These are phyloP conservation scores for Zophobas morio DNA, from an alignment of 1,140 invertebrate species.

Conservation along the genomic window DNA sequence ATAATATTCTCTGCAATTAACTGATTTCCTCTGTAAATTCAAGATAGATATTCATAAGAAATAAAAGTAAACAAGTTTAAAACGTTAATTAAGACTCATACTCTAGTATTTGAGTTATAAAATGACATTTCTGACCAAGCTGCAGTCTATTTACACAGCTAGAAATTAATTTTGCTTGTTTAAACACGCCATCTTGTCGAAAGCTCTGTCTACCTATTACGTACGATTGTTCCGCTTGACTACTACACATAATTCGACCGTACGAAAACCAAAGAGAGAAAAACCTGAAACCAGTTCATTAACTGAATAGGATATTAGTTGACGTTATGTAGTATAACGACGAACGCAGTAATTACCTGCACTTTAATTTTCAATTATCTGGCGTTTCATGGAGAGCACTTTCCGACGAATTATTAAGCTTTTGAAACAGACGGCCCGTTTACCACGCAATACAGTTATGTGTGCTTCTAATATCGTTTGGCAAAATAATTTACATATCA, in stretches of 20 bases:
- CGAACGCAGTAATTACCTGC: conserved; percentile 25
- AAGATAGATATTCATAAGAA: no score
- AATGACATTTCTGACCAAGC: conserved; percentile 37
- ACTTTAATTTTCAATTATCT: conserved; percentile 42
- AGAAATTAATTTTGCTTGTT: conserved; percentile 38
- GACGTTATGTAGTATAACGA: conserved; percentile 30
- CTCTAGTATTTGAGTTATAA: conserved; percentile 19
- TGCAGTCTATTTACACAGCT: conserved; percentile 26
- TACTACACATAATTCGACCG: conserved; percentile 4
- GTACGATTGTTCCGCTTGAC: conserved; percentile 9
- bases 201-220: conserved; percentile 15
- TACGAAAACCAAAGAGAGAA: conserved; percentile 9
- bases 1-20: no score
- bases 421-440: conserved; percentile 21
- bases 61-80: not conserved
- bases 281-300: conserved; percentile 30
- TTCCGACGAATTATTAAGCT: conserved; percentile 10
- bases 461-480: conserved; percentile 23
- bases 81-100: conserved; percentile 5
- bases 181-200: conserved; percentile 21
- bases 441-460: conserved; percentile 12
- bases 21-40: no score
- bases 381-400: conserved; percentile 14
- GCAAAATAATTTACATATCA: conserved; percentile 33
- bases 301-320: conserved; percentile 34